A percentile compares a stretch with the other conserved stretches of the same genome.
Evolutionary conservation across 2,888 invertebrate genomes (phyloP).

Genomic region (Odontothrips loti): DNA sequence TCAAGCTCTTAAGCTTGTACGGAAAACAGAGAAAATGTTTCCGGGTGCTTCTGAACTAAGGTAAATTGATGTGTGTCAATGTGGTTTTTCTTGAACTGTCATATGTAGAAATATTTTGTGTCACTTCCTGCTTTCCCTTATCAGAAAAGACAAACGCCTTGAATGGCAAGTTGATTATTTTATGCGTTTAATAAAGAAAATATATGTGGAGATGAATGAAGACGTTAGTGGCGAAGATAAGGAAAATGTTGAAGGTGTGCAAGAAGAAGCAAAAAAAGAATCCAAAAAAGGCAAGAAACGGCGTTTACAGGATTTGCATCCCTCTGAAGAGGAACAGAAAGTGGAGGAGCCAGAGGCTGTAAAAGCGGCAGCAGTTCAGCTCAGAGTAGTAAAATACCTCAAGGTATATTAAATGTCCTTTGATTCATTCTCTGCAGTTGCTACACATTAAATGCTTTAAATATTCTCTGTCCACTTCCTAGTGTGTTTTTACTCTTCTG

Average conservation of each 20-base stretch:
- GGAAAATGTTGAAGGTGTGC: neutral
- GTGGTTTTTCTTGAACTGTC: too few relatives aligned
- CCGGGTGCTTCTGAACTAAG: neutral
- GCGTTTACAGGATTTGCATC: neutral
- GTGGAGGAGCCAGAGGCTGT: neutral
- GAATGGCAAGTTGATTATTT: constrained; percentile 18
- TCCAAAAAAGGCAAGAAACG: neutral
- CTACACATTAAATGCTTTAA: too few relatives aligned
- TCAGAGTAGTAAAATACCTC: neutral
- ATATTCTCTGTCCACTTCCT: neutral
- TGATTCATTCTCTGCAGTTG: too few relatives aligned
- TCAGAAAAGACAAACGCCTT: constrained; percentile 1
- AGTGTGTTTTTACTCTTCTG: neutral
- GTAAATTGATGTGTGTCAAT: neutral
- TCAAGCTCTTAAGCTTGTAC: neutral
- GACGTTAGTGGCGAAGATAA: neutral
- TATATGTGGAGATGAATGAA: constrained; percentile 13
- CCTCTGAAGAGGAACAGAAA: neutral
- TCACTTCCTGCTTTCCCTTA: too few relatives aligned
- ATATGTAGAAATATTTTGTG: neutral
- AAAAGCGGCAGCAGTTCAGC: neutral
- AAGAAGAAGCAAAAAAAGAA: neutral
- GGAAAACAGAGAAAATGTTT: neutral
- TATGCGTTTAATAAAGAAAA: neutral
- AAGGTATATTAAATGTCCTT: neutral